Evolutionary conservation across 2,888 invertebrate genomes (phyloP).

Genomic region (Microchrysa polita): DNA sequence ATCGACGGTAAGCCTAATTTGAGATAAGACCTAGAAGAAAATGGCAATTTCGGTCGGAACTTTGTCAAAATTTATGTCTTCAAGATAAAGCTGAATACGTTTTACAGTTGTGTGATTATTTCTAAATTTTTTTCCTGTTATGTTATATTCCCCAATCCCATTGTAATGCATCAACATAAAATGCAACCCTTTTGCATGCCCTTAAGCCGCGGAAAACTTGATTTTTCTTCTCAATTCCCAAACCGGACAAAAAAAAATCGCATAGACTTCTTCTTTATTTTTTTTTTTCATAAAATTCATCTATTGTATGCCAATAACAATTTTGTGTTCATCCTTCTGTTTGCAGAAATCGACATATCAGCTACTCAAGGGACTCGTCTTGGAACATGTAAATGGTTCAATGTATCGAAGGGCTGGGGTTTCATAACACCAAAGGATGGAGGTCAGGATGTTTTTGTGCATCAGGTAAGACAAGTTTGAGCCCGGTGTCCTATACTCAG

Average conservation of each 20-base stretch:
- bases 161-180: too few species aligned
- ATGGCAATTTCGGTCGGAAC: too few species aligned
- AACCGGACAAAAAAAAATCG: conserved; percentile 5
- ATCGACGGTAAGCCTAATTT: too few species aligned
- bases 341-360: conserved; percentile 55
- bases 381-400: conserved; percentile 95
- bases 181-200: conserved; percentile 19
- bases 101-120: too few species aligned
- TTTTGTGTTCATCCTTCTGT: conserved; percentile 28
- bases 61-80: too few species aligned
- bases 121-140: too few species aligned
- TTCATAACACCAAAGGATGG: conserved; percentile 92
- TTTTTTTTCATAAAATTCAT: background rate
- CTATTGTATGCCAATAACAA: conserved; percentile 46
- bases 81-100: too few species aligned
- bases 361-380: conserved; percentile 68
- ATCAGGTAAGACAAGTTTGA: conserved; percentile 74
- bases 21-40: too few species aligned
- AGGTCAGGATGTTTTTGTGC: conserved; percentile 91
- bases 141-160: too few species aligned
- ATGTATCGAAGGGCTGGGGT: conserved; percentile 95
- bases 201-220: background rate
- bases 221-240: conserved; percentile 19
- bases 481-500: too few species aligned
- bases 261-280: background rate